A percentile compares a stretch with the other conserved stretches of the same genome.
Evolutionary conservation across 2,797 vertebrate genomes (phyloP).

Genomic region (Picus viridis): DNA sequence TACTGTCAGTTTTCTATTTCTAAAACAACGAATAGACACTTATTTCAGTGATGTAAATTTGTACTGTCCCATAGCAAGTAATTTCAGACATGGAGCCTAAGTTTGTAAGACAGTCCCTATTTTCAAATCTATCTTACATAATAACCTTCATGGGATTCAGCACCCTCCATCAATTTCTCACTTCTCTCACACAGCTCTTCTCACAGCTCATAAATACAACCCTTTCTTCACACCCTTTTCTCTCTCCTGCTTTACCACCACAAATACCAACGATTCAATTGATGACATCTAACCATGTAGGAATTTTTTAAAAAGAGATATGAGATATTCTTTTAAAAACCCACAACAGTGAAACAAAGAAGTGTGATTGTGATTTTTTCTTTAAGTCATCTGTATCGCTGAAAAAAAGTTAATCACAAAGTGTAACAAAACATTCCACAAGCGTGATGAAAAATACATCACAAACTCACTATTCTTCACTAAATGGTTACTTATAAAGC

Average conservation of each 20-base stretch:
- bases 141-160: slow-evolving; percentile 24
- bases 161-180: neutral
- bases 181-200: neutral
- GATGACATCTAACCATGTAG: neutral
- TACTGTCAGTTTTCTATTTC: neutral
- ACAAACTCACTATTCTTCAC: neutral
- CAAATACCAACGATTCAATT: neutral
- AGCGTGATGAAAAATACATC: neutral
- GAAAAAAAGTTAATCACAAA: neutral
- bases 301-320: neutral
- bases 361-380: neutral
- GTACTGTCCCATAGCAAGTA: neutral
- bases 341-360: neutral
- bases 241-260: neutral
- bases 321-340: neutral
- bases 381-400: neutral
- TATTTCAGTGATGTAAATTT: neutral
- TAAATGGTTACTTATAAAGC: neutral
- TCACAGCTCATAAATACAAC: neutral
- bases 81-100: neutral
- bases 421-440: neutral
- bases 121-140: slow-evolving; percentile 31
- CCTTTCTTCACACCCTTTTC: slow-evolving; percentile 17
- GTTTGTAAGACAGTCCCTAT: neutral
- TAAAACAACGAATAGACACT: neutral